Conservation (phyloP, 1,140 invertebrate genomes). For the Patella vulgata region DNA sequence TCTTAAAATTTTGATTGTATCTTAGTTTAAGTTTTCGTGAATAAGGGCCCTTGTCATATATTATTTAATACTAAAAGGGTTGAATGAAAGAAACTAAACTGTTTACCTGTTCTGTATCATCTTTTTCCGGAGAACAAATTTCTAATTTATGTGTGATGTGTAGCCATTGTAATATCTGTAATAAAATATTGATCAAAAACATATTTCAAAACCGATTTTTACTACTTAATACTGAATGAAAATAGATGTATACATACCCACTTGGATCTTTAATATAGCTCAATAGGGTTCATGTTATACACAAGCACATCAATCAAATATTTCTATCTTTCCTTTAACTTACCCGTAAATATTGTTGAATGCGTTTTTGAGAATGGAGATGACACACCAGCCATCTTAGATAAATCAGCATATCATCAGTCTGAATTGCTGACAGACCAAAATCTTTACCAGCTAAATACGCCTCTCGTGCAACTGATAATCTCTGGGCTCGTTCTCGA, state of each 20-base stretch:
- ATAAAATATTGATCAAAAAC: constrained; percentile 8
- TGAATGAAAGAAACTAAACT: no score
- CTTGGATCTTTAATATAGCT: no score
- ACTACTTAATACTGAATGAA: no score
- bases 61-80: no score
- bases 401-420: constrained; percentile 64
- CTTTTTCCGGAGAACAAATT: constrained; percentile 38
- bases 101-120: constrained; percentile 37
- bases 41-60: no score
- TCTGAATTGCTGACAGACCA: constrained; percentile 41
- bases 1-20: no score
- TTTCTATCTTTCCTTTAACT: constrained; percentile 21
- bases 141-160: constrained; percentile 53
- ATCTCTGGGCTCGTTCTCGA: constrained; percentile 56
- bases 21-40: no score
- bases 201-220: no score
- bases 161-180: constrained; percentile 61
- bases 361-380: constrained; percentile 57
- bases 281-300: no score
- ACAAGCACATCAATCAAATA: no score
- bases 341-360: constrained; percentile 63
- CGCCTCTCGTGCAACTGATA: constrained; percentile 52
- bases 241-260: no score
- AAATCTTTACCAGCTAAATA: constrained; percentile 46
- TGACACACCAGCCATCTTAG: constrained; percentile 63